A percentile compares a stretch with the other conserved stretches of the same genome.
Evolutionary conservation across 2,113 vertebrate species (phyloP).

Genomic region (Acanthisitta chloris): DNA sequence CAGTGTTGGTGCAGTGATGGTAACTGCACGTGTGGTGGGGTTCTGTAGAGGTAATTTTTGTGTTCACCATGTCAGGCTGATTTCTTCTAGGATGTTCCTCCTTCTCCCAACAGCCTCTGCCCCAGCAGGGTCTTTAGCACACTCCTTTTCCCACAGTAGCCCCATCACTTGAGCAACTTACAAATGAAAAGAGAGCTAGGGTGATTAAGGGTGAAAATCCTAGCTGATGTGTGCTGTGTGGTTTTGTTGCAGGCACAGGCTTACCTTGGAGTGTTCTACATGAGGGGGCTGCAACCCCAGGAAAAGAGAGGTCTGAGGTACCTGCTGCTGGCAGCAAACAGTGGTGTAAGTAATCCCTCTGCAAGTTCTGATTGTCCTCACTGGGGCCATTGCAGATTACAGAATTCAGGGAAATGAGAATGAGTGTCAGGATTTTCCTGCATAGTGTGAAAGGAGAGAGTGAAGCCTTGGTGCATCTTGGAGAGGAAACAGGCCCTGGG

Average conservation of each 20-base stretch:
- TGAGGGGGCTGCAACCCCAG: conserved; percentile 72
- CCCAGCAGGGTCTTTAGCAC: not conserved
- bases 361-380: not conserved
- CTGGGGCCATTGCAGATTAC: not conserved
- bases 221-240: not conserved
- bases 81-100: not conserved
- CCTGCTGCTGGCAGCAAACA: conserved; percentile 84
- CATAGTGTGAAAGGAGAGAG: not conserved
- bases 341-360: conserved; percentile 67
- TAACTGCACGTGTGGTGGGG: not conserved
- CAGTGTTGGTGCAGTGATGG: not conserved
- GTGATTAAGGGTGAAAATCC: not conserved
- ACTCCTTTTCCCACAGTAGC: not conserved
- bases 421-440: rapidly evolving
- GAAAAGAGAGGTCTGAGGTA: conserved; percentile 77
- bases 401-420: not conserved
- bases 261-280: conserved; percentile 85
- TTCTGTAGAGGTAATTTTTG: not conserved
- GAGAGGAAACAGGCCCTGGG: not conserved
- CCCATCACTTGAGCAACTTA: not conserved
- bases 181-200: not conserved
- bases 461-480: not conserved
- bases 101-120: not conserved
- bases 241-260: conserved; percentile 83
- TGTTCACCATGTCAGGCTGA: not conserved